phyloP scores from a whole-genome alignment of 2,797 vertebrate genomes.

The Gymnoscopelus braueri region DNA sequence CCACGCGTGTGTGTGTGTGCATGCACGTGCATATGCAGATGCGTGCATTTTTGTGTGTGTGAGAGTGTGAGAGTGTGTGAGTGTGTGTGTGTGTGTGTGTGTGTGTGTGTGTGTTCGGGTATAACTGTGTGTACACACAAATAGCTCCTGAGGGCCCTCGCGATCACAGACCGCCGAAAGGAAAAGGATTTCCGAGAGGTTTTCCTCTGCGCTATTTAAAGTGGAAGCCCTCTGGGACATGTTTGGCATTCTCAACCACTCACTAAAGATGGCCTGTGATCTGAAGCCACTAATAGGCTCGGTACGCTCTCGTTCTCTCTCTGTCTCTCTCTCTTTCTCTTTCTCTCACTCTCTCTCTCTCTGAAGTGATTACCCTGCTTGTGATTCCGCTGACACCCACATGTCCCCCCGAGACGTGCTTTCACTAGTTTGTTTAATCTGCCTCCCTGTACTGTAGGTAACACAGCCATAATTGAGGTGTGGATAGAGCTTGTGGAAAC shows the following conservation, averaged over 20 bases:
- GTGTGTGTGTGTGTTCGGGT: slow-evolving; percentile 21
- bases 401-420: slow-evolving; percentile 75
- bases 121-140: slow-evolving; percentile 55
- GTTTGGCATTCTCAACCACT: slow-evolving; percentile 81
- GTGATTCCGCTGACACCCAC: slow-evolving; percentile 82
- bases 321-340: slow-evolving; percentile 54
- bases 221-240: slow-evolving; percentile 75
- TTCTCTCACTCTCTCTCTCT: slow-evolving; percentile 53
- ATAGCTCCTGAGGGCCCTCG: slow-evolving; percentile 71
- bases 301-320: slow-evolving; percentile 48
- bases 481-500: slow-evolving; percentile 69
- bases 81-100: slow-evolving; percentile 17
- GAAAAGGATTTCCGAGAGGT: slow-evolving; percentile 79
- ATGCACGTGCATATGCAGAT: not conserved
- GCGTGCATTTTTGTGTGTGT: not conserved
- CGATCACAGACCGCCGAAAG: slow-evolving; percentile 76
- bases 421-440: slow-evolving; percentile 81
- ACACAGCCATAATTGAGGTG: slow-evolving; percentile 76
- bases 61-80: not conserved
- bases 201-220: slow-evolving; percentile 75
- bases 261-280: slow-evolving; percentile 80
- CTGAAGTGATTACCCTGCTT: slow-evolving; percentile 84
- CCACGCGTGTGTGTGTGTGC: not conserved
- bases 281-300: slow-evolving; percentile 77
- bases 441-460: slow-evolving; percentile 77